Percentiles rank a stretch among this genome's conserved stretches.
phyloP scores from a whole-genome alignment of 2,888 invertebrate genomes.

The Acrobasis repandana region DNA sequence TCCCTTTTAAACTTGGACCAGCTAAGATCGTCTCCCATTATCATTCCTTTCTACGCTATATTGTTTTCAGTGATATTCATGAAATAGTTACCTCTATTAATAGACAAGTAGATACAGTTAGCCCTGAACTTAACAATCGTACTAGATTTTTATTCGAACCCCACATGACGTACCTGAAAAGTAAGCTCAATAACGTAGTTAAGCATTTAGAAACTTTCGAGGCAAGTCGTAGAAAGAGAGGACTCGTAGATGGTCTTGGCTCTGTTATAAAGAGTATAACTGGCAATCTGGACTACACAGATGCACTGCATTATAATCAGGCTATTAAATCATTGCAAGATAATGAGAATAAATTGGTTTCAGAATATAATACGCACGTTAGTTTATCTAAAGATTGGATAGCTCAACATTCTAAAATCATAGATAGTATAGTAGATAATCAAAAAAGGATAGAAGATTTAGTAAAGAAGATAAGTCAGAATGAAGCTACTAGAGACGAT shows the following conservation, averaged over 20 bases:
- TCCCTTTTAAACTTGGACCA: no score
- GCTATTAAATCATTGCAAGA: conserved; percentile 1
- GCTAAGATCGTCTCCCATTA: no score
- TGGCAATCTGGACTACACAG: conserved; percentile 31
- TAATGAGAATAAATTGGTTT: not conserved
- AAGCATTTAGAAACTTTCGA: conserved; percentile 25
- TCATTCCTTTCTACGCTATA: no score
- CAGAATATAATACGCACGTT: conserved; percentile 4
- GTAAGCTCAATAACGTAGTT: no score
- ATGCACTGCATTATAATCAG: conserved; percentile 23
- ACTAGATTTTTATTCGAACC: no score
- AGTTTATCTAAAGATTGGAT: conserved; percentile 25
- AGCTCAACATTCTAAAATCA: not conserved
- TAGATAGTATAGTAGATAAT: conserved; percentile 23
- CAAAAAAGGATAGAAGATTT: conserved; percentile 10
- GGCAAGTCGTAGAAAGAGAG: conserved; percentile 27
- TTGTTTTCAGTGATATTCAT: no score
- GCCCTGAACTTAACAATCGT: no score
- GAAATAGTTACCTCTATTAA: no score
- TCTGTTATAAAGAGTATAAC: conserved; percentile 5
- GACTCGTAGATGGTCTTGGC: conserved; percentile 24
- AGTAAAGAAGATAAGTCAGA: not conserved
- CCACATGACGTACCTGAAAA: no score
- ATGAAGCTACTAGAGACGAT: not conserved
- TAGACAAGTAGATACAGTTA: no score